Base-by-base conservation (phyloP, 1,140 invertebrate species). In the Dinoponera quadriceps region DNA sequence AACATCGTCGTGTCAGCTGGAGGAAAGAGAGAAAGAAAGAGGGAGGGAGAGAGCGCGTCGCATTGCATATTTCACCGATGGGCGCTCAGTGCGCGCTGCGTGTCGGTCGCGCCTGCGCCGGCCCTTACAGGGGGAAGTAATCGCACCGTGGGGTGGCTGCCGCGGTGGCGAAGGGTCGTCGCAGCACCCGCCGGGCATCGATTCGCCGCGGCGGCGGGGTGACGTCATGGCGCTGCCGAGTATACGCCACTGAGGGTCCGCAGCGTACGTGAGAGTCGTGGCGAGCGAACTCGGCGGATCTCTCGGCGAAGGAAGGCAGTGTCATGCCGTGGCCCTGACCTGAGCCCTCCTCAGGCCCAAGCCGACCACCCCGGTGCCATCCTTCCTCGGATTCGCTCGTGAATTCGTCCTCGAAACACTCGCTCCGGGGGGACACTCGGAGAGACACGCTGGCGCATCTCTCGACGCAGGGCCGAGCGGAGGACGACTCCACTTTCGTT, bases 251-350 rank as follows among this genome's bases (percentile, higher is more conserved):
- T 87, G 78, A 89, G 83, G 82, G 86, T 82, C 89, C 88, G 86
- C 84, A 86, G 71, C 82, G 88, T 48, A 57, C 83, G 66, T 66
- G 72, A 85, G 72, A 54, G 25, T 25, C 65, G 48, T 29, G 16
- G 66, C 18, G 20, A 22, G 25, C 25, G 38, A 22, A 16, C 22
- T 33, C 33, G 33, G 49, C 66, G 57, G n/a, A 29, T 63, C 57
- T 80, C 80, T 73, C 25, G 57, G 60, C n/a, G 49, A 29, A 20
- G 54, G 11, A 69, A 84, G 74, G 48, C 22, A 69, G 82, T 87
- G 86, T 86, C 86, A 91, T 91, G 90, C 68, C 84, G 87, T 89
- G 84, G 85, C 82, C 89, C 88, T 91, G 89, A 92, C 90, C 85
- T 84, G 73, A 85, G 86, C 74, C 82, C 83, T 51, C 63, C 77